Evolutionary conservation across 2,888 invertebrate genomes (phyloP).

Genomic region (Platycnemis pennipes): DNA sequence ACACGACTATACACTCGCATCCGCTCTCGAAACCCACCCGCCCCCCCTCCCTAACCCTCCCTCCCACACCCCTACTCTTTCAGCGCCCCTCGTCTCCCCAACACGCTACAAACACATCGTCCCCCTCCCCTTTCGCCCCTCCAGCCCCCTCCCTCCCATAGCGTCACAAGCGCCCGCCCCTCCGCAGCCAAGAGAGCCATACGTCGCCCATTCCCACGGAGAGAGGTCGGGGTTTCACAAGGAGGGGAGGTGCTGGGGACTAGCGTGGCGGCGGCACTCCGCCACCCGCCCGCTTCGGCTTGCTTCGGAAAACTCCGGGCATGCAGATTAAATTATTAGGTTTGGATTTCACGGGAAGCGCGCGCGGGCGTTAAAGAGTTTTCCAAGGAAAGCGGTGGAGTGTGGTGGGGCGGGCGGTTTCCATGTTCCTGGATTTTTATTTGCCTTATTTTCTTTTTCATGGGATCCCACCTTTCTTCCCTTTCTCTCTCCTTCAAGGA

Average conservation of each 20-base stretch:
- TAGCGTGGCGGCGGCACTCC: not conserved
- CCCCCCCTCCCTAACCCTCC: not conserved
- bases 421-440: not conserved
- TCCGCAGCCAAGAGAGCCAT: not conserved
- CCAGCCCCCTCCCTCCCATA: not conserved
- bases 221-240: not conserved
- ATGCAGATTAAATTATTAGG: slow-evolving; percentile 2
- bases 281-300: not conserved
- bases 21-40: not conserved
- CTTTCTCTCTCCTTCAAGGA: too few species aligned
- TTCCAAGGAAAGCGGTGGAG: not conserved
- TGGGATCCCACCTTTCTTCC: too few species aligned
- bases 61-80: not conserved
- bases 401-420: not conserved
- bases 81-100: too few species aligned
- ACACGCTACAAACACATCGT: too few species aligned
- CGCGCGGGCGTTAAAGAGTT: not conserved
- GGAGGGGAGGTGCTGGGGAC: not conserved
- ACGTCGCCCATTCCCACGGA: not conserved
- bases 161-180: not conserved
- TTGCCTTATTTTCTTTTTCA: too few species aligned
- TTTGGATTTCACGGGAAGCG: not conserved
- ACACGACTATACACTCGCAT: too few species aligned
- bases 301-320: not conserved
- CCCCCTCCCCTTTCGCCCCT: too few species aligned